phyloP scores from a whole-genome alignment of 2,888 invertebrate genomes.

The Ashinkailepas kermadecensis region DNA sequence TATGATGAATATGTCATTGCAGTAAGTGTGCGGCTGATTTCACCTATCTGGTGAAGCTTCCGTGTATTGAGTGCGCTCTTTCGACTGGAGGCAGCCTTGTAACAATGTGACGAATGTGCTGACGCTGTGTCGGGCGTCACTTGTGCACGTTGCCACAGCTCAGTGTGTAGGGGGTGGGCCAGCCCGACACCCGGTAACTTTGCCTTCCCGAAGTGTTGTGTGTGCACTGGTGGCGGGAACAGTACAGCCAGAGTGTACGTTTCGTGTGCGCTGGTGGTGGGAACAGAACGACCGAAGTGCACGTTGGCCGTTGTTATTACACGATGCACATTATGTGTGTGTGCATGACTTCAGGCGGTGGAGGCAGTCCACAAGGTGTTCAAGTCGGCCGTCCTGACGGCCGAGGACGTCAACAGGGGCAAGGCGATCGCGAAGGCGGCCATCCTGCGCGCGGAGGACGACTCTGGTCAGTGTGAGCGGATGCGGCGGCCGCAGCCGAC shows the following conservation, averaged over 20 bases:
- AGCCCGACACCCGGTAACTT: too few relatives aligned
- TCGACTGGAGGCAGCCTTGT: too few relatives aligned
- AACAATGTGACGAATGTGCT: too few relatives aligned
- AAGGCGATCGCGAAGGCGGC: constrained; percentile 11
- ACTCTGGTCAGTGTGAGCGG: neutral
- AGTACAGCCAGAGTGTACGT: neutral
- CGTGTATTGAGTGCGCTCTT: too few relatives aligned
- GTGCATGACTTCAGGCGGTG: neutral
- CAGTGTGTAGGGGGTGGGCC: too few relatives aligned
- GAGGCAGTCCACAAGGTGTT: neutral
- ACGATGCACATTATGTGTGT: too few relatives aligned
- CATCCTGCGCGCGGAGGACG: constrained; percentile 26
- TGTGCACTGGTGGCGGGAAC: neutral
- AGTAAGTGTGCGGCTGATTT: too few relatives aligned
- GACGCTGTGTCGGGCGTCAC: too few relatives aligned
- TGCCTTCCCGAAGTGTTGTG: too few relatives aligned
- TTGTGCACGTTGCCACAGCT: too few relatives aligned
- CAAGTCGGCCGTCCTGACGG: neutral
- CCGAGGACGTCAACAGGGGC: neutral
- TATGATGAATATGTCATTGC: too few relatives aligned
- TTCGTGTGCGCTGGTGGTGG: neutral
- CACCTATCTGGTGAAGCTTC: too few relatives aligned
- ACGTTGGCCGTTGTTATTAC: neutral
- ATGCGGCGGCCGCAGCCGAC: neutral
- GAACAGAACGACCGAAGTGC: neutral